Conservation (phyloP, 2,797 vertebrate species). For the Pangasius djambal region DNA sequence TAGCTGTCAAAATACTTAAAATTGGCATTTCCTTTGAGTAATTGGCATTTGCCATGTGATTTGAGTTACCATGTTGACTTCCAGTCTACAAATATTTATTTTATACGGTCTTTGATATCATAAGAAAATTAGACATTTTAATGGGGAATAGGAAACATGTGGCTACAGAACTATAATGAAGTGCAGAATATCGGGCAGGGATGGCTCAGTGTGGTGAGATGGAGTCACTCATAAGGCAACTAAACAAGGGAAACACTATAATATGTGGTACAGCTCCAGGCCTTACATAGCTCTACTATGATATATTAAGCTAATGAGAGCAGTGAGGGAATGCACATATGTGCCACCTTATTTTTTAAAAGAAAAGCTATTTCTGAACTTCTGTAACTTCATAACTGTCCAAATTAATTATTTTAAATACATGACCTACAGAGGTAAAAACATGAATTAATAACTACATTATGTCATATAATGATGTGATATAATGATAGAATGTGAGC, state of each 20-base stretch:
- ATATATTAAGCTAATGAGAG: conserved; percentile 18
- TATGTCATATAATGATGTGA: conserved; percentile 20
- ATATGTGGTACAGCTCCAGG: background rate
- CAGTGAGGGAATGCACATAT: background rate
- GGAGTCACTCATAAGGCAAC: background rate
- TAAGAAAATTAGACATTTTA: conserved; percentile 89
- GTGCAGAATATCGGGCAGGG: conserved; percentile 78
- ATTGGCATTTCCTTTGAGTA: conserved; percentile 83
- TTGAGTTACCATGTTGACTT: conserved; percentile 90
- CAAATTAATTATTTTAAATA: background rate
- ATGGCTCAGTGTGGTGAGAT: conserved; percentile 7
- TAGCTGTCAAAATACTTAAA: conserved; percentile 76
- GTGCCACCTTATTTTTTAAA: conserved; percentile 2
- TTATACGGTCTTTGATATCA: conserved; percentile 87
- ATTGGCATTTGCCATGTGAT: conserved; percentile 83
- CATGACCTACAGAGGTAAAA: background rate
- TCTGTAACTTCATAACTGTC: background rate
- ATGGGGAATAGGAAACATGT: conserved; percentile 94
- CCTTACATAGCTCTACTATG: background rate
- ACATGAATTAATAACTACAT: conserved; percentile 4
- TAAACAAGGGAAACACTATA: conserved; percentile 69
- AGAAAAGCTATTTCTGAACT: background rate
- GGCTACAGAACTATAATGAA: conserved; percentile 86
- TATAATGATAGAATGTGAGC: conserved; percentile 18
- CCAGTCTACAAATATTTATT: conserved; percentile 78